Base-by-base conservation (phyloP, 2,797 vertebrate species). In the Antrozous pallidus region DNA sequence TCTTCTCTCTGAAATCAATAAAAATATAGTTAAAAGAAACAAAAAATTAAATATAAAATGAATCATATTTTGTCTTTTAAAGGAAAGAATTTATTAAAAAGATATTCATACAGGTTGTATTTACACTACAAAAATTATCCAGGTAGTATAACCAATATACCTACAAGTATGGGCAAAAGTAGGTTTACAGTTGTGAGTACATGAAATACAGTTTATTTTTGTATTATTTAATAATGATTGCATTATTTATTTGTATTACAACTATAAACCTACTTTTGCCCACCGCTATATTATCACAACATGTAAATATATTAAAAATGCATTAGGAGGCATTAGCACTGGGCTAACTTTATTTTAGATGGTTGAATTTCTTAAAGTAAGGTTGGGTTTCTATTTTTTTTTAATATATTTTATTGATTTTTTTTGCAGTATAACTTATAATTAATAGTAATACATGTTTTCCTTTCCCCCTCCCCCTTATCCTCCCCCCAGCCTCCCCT, bases 11-110 rank as follows among this genome's bases (percentile, higher is more conserved):
- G 56, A 58, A 58, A 28, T 58, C 26, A 31, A 58, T 58, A 28
- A 58, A 58, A 58, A 58, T 14, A 28, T 28, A 58, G 28, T 58
- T 58, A 31, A 58, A 28, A 58, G 56, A 28, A 58, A 58, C 56
- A 85, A 49, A 90, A 90, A 95, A 74, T 54, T 58, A 71, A 88
- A 92, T 3, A 86, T 61, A 77, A 94, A 95, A 63, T 63, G 33
- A 78, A 84, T 42, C 40, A 45, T 71, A 61, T 78, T 82, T 90
- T 33, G 16, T 75, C 26, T 93, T 73, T 58, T 85, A 95, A 83
- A n/a, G 26, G 12, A 6, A 11, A 3, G 3, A 86, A 80, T 69
- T 63, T 33, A 67, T 63, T 80, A 83, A 90, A 84, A 90, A 84
- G 11, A 6, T 63, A 70, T 47, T 33, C 8, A 36, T 67, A 56